Base-by-base conservation (phyloP, 2,888 invertebrate genomes). In the Podabrus alpinus region DNA sequence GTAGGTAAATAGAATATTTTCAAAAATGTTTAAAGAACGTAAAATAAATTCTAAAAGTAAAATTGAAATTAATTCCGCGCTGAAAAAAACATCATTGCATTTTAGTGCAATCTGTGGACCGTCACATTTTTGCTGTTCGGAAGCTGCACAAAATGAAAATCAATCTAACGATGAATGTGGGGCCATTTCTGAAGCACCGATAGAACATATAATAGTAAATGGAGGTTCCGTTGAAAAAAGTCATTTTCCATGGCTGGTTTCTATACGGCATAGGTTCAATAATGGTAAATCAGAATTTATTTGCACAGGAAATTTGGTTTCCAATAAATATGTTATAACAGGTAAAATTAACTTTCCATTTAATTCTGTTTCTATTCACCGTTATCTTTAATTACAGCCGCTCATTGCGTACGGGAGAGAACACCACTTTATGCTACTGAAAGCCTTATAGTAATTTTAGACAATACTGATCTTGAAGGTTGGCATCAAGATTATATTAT, bases 341-440 rank as follows among this genome's bases (percentile, higher is more conserved):
- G 76, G 76, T 76, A n/a, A 66, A 45, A 45, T n/a, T n/a, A 45
- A 0, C 13, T n/a, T 9, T 9, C 7, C 9, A 24, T 9, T 24
- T 0, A 9, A n/a, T n/a, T 11, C 1, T 17, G 5, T n/a, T 1
- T 64, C 4, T 5, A 1, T 10, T 5, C 5, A 16, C 5, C n/a
- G 2, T 9, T 1, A 7, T 15, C 7, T 60, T n/a, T 60, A 11
- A 21, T 69, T 70, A 19, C 16, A 86, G 86, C 86, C 62, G 86
- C 85, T 0, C 86, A 86, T 77, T 86, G 86, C 71, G 80, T 85
- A 0, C 82, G 80, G 59, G 84, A 78, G 73, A 81, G 80, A 59
- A 74, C 83, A 5, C 81, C 80, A 69, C 72, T 83, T 7, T 75
- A 84, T 9, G 69, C 79, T 59, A 80, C 80, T 0, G 82, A 84